A percentile compares a stretch with the other conserved stretches of the same genome.
Evolutionary conservation across 1,140 invertebrate species (phyloP).

Genomic region (Musca vetustissima): DNA sequence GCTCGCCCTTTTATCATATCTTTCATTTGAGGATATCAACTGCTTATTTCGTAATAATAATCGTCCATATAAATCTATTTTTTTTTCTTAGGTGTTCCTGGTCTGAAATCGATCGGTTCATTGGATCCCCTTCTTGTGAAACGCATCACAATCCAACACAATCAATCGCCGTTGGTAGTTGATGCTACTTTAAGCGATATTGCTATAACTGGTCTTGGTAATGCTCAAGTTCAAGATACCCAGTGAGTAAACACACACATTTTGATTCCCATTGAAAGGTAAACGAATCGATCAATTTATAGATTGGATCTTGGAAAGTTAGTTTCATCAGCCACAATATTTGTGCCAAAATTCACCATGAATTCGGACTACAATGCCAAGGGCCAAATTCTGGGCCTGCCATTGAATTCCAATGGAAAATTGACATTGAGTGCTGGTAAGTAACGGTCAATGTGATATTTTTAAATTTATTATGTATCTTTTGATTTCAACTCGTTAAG

Average conservation of each 20-base stretch:
- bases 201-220: conserved; percentile 27
- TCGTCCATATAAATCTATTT: background rate
- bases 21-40: no score
- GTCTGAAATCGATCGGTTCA: conserved; percentile 28
- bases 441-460: conserved; percentile 34
- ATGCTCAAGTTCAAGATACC: background rate
- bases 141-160: conserved; percentile 30
- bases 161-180: conserved; percentile 28
- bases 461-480: no score
- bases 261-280: no score
- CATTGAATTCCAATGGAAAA: conserved; percentile 65
- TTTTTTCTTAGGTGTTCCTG: conserved; percentile 32
- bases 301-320: conserved; percentile 8
- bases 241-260: conserved; percentile 8
- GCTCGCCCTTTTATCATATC: no score
- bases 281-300: background rate
- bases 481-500: no score
- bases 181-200: conserved; percentile 32
- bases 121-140: conserved; percentile 34
- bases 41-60: no score
- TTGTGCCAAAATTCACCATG: conserved; percentile 63
- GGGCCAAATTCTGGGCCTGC: conserved; percentile 69
- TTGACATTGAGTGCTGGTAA: conserved; percentile 69
- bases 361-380: conserved; percentile 70
- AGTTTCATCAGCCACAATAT: background rate